phyloP scores from a whole-genome alignment of 2,797 vertebrate genomes.

The Sparidentex hasta region DNA sequence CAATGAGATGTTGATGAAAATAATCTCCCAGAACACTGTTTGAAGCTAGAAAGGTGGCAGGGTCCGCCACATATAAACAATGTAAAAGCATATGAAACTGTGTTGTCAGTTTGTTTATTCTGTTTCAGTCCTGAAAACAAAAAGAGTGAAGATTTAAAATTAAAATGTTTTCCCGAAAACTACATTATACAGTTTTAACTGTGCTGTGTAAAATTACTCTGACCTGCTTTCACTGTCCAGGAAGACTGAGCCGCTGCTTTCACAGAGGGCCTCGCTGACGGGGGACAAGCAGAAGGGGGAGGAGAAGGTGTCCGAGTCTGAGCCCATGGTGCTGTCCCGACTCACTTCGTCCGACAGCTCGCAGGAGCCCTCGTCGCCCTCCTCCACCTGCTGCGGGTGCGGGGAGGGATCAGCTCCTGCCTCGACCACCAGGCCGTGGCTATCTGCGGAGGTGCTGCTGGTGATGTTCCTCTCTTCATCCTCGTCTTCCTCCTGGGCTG shows the following conservation, averaged over 20 bases:
- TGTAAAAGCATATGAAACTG: no score
- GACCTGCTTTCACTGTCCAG: conserved; percentile 93
- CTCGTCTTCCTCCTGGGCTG: conserved; percentile 84
- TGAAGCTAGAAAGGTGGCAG: no score
- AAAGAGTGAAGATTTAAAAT: no score
- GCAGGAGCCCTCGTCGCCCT: conserved; percentile 91
- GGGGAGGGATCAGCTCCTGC: conserved; percentile 53
- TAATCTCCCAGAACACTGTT: no score
- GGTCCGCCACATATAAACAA: no score
- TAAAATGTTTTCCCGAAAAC: neutral
- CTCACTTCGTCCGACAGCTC: conserved; percentile 96
- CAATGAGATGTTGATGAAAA: no score
- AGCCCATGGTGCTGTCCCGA: conserved; percentile 96
- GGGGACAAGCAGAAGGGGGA: conserved; percentile 97
- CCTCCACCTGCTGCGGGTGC: conserved; percentile 78
- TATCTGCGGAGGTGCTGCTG: conserved; percentile 70
- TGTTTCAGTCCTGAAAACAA: no score
- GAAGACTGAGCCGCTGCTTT: conserved; percentile 92
- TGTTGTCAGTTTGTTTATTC: no score
- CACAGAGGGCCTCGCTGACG: conserved; percentile 93
- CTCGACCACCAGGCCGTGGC: conserved; percentile 70
- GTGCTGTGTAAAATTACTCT: conserved; percentile 33
- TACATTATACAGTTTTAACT: neutral
- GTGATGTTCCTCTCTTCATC: conserved; percentile 81
- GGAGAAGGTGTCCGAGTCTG: conserved; percentile 96